A percentile compares a stretch with the other conserved stretches of the same genome.
Evolutionary conservation across 2,113 vertebrate genomes (phyloP).

Genomic region (Rafetus swinhoei): DNA sequence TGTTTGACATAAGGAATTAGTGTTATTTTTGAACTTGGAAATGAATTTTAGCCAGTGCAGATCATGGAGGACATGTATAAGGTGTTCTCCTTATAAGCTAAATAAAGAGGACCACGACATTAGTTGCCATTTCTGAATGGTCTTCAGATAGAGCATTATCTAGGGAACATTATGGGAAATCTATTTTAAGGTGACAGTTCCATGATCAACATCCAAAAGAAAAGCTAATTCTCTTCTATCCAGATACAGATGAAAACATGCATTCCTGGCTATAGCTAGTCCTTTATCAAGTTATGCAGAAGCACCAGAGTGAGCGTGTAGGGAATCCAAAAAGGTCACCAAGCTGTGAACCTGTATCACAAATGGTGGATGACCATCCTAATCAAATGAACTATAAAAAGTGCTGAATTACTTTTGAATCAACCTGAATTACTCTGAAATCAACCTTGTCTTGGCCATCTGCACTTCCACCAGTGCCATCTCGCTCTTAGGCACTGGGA

Average conservation of each 20-base stretch:
- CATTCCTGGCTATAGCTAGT: background rate
- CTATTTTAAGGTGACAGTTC: background rate
- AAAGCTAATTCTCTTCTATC: background rate
- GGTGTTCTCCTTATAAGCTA: background rate
- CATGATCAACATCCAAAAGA: background rate
- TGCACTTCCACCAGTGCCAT: background rate
- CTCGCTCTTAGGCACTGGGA: background rate
- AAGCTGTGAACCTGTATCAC: background rate
- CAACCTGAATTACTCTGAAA: too few relatives aligned
- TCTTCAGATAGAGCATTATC: accelerated
- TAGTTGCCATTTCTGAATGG: background rate
- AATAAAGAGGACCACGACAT: background rate
- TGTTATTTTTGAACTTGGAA: background rate
- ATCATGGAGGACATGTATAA: background rate
- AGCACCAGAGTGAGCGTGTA: accelerated
- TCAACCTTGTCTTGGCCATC: background rate
- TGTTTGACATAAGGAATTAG: background rate
- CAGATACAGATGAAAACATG: accelerated
- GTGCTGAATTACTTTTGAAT: background rate
- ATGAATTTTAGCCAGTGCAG: background rate
- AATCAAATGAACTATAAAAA: background rate
- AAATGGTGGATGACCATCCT: accelerated
- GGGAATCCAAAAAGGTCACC: background rate
- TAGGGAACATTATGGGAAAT: background rate
- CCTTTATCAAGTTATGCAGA: background rate